Evolutionary conservation across 2,888 invertebrate genomes (phyloP), one percentile per base, ranked within the genome.

Genomic region (Spisula subtruncata): DNA sequence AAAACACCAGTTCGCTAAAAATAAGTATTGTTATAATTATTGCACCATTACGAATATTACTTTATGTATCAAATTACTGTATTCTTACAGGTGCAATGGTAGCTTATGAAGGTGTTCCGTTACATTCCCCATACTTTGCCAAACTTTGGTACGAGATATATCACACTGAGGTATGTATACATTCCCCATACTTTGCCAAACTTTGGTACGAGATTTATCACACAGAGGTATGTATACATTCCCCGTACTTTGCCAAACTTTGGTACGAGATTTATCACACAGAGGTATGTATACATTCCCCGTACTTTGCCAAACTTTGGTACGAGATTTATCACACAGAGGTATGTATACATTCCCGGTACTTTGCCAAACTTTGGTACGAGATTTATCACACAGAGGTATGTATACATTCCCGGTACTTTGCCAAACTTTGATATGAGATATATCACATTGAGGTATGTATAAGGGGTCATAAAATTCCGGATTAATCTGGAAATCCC

Each of bases 131-230:
- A 91, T 98, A 98, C 96, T 99, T 99, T 97, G 98, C 99, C 25
- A 98, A 98, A 95, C 98, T 99, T 95, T 99, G 99, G 99, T 97
- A 98, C 91, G 99, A 99, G 96, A 98, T 99, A 85, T 98, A 98
- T 95, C 98, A 98, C 92, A 98, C 98, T 16, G 98, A 98, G 97
- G 98, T 98, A 96, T 97, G 96, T 94, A 81, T 16, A 16, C 14
- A 12, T 51, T 41, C 41, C 8, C 41, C 98, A 91, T 98, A 98
- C 96, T 99, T 99, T 97, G 98, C 99, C 25, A 98, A 98, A 95
- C 98, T 99, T 95, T 99, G 99, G 99, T 97, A 98, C 91, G 99
- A 99, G 96, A 98, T 99, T 85, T 98, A 98, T 41, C 41, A 5
- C 41, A 41, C 41, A 41, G 41, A n/a, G n/a, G n/a, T n/a, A n/a